These are phyloP conservation scores for Tupiocoris notatus DNA, from an alignment of 2,888 invertebrate genomes.

Conservation along the genomic window DNA sequence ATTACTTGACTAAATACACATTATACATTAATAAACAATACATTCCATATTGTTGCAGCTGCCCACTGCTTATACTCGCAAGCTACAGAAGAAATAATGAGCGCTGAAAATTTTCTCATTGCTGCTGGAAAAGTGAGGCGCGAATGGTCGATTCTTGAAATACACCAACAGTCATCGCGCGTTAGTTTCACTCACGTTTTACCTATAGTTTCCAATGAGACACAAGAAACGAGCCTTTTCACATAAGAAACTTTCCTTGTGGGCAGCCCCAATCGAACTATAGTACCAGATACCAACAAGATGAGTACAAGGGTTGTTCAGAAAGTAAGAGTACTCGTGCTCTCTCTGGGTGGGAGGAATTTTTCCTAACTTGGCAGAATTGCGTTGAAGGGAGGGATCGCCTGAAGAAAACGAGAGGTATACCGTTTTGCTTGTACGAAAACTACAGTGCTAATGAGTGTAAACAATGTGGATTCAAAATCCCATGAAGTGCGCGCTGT, in stretches of 20 bases:
- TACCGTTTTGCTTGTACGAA: constrained; percentile 22
- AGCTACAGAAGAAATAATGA: neutral
- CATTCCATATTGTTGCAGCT: constrained; percentile 16
- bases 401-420: no score
- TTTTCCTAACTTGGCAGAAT: no score
- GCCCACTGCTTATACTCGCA: constrained; percentile 14
- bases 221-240: no score
- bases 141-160: constrained; percentile 2
- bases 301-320: no score
- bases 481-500: neutral
- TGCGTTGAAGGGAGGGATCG: no score
- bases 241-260: no score
- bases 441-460: constrained; percentile 5
- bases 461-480: constrained; percentile 13
- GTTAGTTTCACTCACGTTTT: neutral
- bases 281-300: no score
- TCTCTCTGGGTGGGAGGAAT: no score
- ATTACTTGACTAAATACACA: no score
- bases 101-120: neutral
- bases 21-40: no score
- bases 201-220: neutral
- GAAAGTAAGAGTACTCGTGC: no score
- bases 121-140: constrained; percentile 26
- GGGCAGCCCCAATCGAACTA: no score
- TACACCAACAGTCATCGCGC: constrained; percentile 16